These are phyloP conservation scores for Aurelia aurita DNA, from an alignment of 30 jellyfish, hydroid and myxozoan species.

Conservation along the genomic window DNA sequence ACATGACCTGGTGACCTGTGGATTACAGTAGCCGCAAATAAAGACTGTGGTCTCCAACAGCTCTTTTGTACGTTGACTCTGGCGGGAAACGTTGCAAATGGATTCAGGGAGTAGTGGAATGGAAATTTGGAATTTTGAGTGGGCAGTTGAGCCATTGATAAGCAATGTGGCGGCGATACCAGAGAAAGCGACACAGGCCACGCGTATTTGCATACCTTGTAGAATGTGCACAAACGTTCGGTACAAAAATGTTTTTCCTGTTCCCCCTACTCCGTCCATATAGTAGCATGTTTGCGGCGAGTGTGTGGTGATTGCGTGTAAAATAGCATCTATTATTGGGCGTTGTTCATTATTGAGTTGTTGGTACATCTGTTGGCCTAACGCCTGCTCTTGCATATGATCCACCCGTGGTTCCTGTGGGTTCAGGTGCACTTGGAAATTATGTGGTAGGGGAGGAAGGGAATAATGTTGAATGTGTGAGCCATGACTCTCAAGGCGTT, in stretches of 20 bases:
- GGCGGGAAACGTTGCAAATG: too few species aligned
- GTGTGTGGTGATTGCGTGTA: conserved; percentile 18
- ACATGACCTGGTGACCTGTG: too few species aligned
- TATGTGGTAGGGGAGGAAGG: conserved; percentile 40
- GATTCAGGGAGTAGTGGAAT: conserved; percentile 29
- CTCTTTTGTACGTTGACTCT: too few species aligned
- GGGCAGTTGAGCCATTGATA: conserved; percentile 55
- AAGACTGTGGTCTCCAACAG: too few species aligned
- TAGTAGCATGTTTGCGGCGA: conserved; percentile 4
- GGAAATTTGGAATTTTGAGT: conserved; percentile 24
- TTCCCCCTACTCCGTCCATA: conserved; percentile 48
- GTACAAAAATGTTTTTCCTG: conserved; percentile 64
- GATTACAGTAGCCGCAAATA: too few species aligned
- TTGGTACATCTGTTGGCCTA: conserved; percentile 22
- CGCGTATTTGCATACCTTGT: neutral
- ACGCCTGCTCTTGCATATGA: conserved; percentile 4
- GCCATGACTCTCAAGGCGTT: conserved; percentile 41
- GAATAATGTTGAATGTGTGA: neutral
- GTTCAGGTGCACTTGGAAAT: conserved; percentile 19
- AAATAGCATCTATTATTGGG: conserved; percentile 12
- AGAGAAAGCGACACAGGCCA: conserved; percentile 30
- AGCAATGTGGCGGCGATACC: conserved; percentile 46
- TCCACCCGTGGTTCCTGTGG: neutral
- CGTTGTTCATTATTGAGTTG: conserved; percentile 36
- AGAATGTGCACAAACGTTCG: conserved; percentile 13